phyloP scores from a whole-genome alignment of 1,140 invertebrate genomes.

The Drosophila sucinea region DNA sequence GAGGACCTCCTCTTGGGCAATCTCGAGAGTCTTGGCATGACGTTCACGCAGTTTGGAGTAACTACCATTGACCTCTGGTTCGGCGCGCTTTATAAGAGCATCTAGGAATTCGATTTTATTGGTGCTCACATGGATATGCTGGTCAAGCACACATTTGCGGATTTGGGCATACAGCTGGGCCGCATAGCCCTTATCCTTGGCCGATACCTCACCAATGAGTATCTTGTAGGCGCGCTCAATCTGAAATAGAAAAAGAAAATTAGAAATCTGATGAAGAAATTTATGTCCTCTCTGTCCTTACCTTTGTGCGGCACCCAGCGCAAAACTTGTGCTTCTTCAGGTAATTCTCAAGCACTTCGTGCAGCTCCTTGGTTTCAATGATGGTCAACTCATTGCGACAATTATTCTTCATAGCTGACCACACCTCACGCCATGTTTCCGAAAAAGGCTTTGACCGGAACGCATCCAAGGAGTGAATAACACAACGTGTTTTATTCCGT shows the following conservation, averaged over 20 bases:
- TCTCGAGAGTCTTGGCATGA: conserved; percentile 96
- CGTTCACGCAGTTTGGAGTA: conserved; percentile 89
- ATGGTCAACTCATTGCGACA: conserved; percentile 94
- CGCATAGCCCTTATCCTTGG: conserved; percentile 95
- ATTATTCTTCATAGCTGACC: conserved; percentile 93
- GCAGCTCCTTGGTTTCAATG: conserved; percentile 91
- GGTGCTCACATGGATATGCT: conserved; percentile 93
- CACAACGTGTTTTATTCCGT: conserved; percentile 93
- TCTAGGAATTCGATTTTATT: conserved; percentile 93
- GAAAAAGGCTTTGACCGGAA: conserved; percentile 89
- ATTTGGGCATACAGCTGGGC: conserved; percentile 93
- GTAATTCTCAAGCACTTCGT: conserved; percentile 94
- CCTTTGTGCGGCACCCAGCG: conserved; percentile 95
- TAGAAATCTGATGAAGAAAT: neutral
- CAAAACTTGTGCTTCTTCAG: conserved; percentile 96
- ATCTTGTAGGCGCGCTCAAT: conserved; percentile 92
- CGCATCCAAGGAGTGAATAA: conserved; percentile 93
- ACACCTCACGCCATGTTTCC: conserved; percentile 91
- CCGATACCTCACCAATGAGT: conserved; percentile 92
- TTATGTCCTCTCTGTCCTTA: conserved; percentile 70
- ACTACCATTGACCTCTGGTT: conserved; percentile 92
- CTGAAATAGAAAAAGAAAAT: conserved; percentile 60
- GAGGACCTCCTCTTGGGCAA: conserved; percentile 97
- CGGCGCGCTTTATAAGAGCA: conserved; percentile 92
- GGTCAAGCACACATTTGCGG: conserved; percentile 91